Evolutionary conservation across 2,888 invertebrate species (phyloP).

Genomic region (Coelogynopora nodosa): DNA sequence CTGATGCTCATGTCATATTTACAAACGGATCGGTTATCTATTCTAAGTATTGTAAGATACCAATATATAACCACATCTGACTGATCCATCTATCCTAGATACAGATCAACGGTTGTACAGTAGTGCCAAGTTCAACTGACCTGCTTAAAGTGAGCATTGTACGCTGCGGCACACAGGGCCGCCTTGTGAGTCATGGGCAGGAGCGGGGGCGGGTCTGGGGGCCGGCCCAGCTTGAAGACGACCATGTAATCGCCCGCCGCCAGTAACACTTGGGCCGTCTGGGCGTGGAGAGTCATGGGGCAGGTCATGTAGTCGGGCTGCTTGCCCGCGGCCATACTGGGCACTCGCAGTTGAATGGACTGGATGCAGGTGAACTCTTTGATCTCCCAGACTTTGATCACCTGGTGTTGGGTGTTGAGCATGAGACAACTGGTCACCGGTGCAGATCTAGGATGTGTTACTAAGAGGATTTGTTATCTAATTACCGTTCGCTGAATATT

Average conservation of each 20-base stretch:
- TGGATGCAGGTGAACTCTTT: conserved; percentile 60
- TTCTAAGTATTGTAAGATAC: too few species aligned
- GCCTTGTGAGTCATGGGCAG: conserved; percentile 51
- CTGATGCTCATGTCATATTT: too few species aligned
- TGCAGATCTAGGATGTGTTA: too few species aligned
- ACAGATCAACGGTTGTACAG: too few species aligned
- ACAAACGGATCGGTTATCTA: too few species aligned
- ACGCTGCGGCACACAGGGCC: conserved; percentile 59
- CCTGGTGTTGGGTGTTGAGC: too few species aligned
- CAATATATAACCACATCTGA: too few species aligned
- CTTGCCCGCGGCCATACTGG: conserved; percentile 56
- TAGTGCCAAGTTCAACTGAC: too few species aligned
- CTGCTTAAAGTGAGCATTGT: conserved; percentile 59
- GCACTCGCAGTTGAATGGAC: conserved; percentile 58
- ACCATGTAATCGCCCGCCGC: conserved; percentile 61
- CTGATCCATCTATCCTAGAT: too few species aligned
- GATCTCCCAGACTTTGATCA: conserved; percentile 61
- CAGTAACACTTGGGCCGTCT: conserved; percentile 51
- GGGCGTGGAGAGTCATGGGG: conserved; percentile 52
- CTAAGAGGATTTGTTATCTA: too few species aligned
- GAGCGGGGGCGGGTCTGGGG: not conserved
- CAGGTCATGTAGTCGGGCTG: conserved; percentile 53
- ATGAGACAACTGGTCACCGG: too few species aligned
- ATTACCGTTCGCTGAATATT: too few species aligned
- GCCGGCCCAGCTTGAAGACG: conserved; percentile 52